Base-by-base conservation (phyloP, 2,888 invertebrate genomes). In the Tachina fera region DNA sequence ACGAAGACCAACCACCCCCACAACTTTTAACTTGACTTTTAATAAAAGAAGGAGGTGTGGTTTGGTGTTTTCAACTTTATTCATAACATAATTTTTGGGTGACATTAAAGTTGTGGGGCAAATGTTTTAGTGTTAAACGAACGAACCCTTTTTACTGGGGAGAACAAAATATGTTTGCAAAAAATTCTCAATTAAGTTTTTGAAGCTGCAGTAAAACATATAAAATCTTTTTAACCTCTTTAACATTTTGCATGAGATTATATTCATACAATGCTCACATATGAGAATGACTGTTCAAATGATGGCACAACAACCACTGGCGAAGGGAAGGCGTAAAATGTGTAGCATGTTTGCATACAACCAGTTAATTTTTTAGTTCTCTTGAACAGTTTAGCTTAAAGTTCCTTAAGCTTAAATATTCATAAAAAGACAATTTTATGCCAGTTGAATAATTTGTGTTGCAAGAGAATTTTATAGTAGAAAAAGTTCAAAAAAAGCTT, bases 221-320 rank as follows among this genome's bases (percentile, higher is more conserved):
- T 10, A 67, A 53, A 84, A 39, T 41, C 80, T 76, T 81, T 61
- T 81, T 81, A 77, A 81, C 77, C 77, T 77, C 63, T 68, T 77
- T 60, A 39, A 39, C 43, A 72, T 61, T 67, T 76, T 51, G 47
- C 14, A 71, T 58, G 65, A n/a, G n/a, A 60, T 72, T 41, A 31
- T 31, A 6, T 31, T 31, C 31, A 31, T 31, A 31, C 31, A 31
- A 31, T 31, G 0, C 31, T 1, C 5, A 5, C 31, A 31, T 31
- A 31, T 31, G 31, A 31, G 31, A 31, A 31, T 31, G 31, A 31
- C 0, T 31, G 31, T 31, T 31, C 5, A 31, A 31, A 6, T 31
- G 31, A 31, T 6, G 31, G 31, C 31, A 31, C 0, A 31, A 31
- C 6, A 6, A 6, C 31, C 6, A 5, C 6, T 5, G 39, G 39